Evolutionary conservation across 2,113 vertebrate genomes (phyloP).

Genomic region (Rhipidura dahli): DNA sequence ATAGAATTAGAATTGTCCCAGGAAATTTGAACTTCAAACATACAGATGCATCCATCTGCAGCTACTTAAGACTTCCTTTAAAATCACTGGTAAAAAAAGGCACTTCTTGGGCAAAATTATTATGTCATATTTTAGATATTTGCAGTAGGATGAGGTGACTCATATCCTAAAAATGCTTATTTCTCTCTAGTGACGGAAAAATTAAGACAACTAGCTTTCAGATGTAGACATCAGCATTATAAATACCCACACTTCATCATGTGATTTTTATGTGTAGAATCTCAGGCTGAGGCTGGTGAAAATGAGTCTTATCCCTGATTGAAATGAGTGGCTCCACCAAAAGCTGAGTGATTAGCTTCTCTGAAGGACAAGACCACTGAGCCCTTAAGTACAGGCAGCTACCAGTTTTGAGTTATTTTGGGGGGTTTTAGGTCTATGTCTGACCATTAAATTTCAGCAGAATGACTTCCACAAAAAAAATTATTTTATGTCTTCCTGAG

Average conservation of each 20-base stretch:
- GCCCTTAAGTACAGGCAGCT: not conserved
- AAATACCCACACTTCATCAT: not conserved
- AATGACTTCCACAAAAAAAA: not conserved
- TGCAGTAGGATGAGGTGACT: not conserved
- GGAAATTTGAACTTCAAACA: not conserved
- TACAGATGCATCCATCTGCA: not conserved
- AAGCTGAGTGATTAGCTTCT: not conserved
- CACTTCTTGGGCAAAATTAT: not conserved
- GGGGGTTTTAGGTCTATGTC: accelerated
- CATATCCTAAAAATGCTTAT: not conserved
- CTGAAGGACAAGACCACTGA: not conserved
- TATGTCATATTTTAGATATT: not conserved
- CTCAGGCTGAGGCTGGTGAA: not conserved
- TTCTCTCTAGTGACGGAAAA: not conserved
- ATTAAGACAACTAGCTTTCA: not conserved
- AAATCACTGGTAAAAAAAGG: not conserved
- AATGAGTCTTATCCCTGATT: not conserved
- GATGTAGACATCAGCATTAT: not conserved
- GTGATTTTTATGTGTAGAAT: accelerated
- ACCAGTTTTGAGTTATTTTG: not conserved
- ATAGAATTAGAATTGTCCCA: not conserved
- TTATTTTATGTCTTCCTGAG: not conserved
- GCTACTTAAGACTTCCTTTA: not conserved
- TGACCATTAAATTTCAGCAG: not conserved
- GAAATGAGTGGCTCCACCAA: not conserved